Conservation (phyloP, 2,113 vertebrate species). For the Rhombomys opimus region DNA sequence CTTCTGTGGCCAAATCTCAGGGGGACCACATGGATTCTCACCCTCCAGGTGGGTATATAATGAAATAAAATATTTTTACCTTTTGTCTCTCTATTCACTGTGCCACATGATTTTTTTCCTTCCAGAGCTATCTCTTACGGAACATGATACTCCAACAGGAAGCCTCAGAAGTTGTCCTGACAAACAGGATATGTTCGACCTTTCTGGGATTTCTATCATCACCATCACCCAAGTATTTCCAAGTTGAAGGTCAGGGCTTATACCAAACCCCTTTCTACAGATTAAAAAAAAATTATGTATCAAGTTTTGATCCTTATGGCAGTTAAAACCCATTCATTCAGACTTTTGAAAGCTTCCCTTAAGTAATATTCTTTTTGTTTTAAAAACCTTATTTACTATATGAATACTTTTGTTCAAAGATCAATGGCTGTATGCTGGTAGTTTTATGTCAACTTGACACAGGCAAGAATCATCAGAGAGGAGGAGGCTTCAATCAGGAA, state of each 20-base stretch:
- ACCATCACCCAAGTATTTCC: neutral
- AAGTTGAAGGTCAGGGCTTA: neutral
- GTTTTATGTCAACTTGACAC: neutral
- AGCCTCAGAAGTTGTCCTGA: neutral
- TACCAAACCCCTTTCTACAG: neutral
- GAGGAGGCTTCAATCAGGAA: neutral
- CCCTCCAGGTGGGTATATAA: neutral
- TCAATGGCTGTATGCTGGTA: neutral
- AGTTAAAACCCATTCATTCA: neutral
- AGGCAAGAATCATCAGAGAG: neutral
- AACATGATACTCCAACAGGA: neutral
- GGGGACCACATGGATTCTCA: neutral
- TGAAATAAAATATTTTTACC: neutral
- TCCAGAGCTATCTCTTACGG: neutral
- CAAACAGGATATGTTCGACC: neutral
- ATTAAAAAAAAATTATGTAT: neutral
- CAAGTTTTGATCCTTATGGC: neutral
- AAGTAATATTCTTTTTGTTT: neutral
- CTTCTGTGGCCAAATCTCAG: neutral
- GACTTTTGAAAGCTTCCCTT: neutral
- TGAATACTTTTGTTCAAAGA: neutral
- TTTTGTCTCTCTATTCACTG: neutral
- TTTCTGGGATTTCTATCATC: neutral
- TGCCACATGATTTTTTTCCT: neutral
- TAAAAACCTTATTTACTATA: neutral